Base-by-base conservation (phyloP, 2,797 vertebrate genomes). In the Danio tinwini region DNA sequence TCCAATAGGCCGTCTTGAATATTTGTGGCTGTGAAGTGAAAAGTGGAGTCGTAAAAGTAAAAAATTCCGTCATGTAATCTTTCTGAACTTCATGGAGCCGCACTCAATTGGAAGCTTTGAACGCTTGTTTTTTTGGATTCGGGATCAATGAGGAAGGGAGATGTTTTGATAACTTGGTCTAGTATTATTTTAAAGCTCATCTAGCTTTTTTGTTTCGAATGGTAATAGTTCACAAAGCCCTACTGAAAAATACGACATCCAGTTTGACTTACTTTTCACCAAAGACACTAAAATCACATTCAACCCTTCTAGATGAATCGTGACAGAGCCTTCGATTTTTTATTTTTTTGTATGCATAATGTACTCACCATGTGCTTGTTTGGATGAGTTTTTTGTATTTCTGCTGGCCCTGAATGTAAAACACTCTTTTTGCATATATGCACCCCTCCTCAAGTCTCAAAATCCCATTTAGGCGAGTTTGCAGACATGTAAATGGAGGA, bases 321-420 rank as follows among this genome's bases (percentile, higher is more conserved):
- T 64, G 29, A 42, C 64, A 47, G 39, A 72, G 59, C 45, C n/a
- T 78, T 70, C 6, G 14, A 10, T 52, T 29, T 29, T 29, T 78
- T 77, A 10, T 52, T 29, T 29, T 29, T 78, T 77, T 50, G 53
- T 76, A 56, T 6, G 17, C 58, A 42, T 53, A 70, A 49, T 47
- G n/a, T 76, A 29, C 49, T 40, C 56, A 58, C 63, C 49, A 62
- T 44, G 64, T 63, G 52, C 59, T 56, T 78, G 68, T 65, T 52
- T 49, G 21, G 14, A 44, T 45, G 3, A 10, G 29, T 29, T 12
- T 19, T 52, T 50, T 69, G 21, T 49, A 29, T 64, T 81, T 75
- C 45, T 62, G 47, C 80, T 55, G 59, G 71, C 63, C 72, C 53
- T 63, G 82, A 85, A 85, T 85, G 81, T 84, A 84, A 84, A 79